Conservation (phyloP, 2,113 vertebrate species). For the Tichodroma muraria region DNA sequence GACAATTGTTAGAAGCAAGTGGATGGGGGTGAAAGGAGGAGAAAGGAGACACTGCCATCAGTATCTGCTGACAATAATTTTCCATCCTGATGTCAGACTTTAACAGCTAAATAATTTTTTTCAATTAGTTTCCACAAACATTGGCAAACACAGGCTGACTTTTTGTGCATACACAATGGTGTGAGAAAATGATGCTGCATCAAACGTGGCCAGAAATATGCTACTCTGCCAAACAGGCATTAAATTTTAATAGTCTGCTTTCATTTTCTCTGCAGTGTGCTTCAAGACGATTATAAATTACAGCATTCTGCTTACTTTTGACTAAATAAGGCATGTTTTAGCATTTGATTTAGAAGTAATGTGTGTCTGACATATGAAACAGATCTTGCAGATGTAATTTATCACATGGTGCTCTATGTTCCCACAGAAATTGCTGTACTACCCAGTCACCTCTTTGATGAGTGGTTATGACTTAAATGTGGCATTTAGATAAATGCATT, state of each 20-base stretch:
- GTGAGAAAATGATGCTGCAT: constrained; percentile 31
- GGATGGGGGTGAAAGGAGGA: neutral
- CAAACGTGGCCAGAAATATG: constrained; percentile 54
- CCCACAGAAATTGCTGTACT: constrained; percentile 19
- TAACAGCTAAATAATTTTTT: constrained; percentile 67
- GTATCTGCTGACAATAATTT: constrained; percentile 43
- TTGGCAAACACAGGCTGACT: constrained; percentile 61
- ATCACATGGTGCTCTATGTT: constrained; percentile 35
- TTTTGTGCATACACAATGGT: constrained; percentile 9
- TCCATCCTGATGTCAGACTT: constrained; percentile 37
- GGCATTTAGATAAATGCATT: constrained; percentile 1
- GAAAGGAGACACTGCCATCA: neutral
- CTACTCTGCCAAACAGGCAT: constrained; percentile 52
- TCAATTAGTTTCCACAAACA: constrained; percentile 65
- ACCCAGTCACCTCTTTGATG: neutral
- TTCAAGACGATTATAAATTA: constrained; percentile 71
- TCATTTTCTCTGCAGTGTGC: constrained; percentile 65
- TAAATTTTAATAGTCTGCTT: constrained; percentile 75
- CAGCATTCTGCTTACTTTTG: constrained; percentile 72
- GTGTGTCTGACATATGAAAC: constrained; percentile 64
- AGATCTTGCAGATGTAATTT: constrained; percentile 63
- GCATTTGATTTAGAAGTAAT: constrained; percentile 71
- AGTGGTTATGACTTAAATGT: neutral
- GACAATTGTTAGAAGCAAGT: constrained; percentile 33
- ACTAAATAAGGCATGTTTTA: constrained; percentile 71